Evolutionary conservation across 2,113 vertebrate genomes (phyloP), one percentile per base, ranked within the genome.

Genomic region (Egretta garzetta): DNA sequence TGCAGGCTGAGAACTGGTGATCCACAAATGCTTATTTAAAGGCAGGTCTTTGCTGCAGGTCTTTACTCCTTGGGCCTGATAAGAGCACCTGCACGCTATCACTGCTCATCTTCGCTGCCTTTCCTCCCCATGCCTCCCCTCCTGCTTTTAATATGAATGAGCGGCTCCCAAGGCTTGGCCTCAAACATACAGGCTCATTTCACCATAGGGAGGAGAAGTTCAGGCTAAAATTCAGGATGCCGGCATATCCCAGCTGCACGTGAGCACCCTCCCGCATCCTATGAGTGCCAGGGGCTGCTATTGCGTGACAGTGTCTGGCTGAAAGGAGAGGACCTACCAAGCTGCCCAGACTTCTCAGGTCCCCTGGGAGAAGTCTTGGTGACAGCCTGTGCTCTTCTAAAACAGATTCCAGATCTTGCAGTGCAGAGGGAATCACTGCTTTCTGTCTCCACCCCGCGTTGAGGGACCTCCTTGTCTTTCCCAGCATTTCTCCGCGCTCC

Each of bases 141-240:
- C 49, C 66, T 62, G 53, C 45, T 86, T 92, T 85, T 63, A 75
- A 59, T 85, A n/a, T 80, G 88, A 94, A 88, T 80, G 30, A 85
- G 43, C 0, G 10, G 32, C 71, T 82, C 74, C 41, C 74, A 64
- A 15, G 39, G 41, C 59, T 82, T 80, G 77, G 26, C 62, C 73
- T 86, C 81, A 33, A 52, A 45, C 21, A 8, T 14, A 22, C 12
- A 41, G 39, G 12, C 30, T 90, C 6, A 0, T 56, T 84, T 75
- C 47, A 20, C 22, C n/a, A 41, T 1, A n/a, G 39, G 30, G 80
- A 92, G 64, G 53, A 79, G 68, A 91, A 79, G 41, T 71, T 86
- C 70, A 91, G 12, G 21, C 53, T 75, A n/a, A 53, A 72, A 75
- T 79, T 84, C 66, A 82, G 77, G 63, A 35, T 50, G 26, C 15